Base-by-base conservation (phyloP, 2,888 invertebrate species). In the Agonopterix arenella region DNA sequence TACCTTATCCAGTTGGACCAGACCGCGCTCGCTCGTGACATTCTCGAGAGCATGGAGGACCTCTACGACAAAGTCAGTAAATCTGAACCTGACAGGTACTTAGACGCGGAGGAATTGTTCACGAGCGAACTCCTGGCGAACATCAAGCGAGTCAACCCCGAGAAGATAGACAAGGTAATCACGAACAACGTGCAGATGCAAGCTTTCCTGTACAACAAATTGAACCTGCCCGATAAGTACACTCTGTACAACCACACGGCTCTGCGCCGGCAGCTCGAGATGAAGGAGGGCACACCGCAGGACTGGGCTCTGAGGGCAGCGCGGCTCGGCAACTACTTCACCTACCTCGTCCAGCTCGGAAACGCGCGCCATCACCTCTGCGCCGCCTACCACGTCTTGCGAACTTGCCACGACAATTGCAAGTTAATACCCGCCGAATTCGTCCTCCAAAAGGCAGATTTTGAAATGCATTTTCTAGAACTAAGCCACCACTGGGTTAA, bases 351-450 rank as follows among this genome's bases (percentile, higher is more conserved):
- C 52, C 73, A 82, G 52, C 71, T 78, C 11, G 76, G 71, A 11
- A 84, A 89, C 56, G 92, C 93, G 2, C 79, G 93, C 41, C 93
- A 94, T 71, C 93, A 94, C 70, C 79, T 95, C 52, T 91, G 91
- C 59, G 92, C 92, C 41, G 91, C 93, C 0, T 89, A 90, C 61
- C 80, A 88, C 54, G 86, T 93, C 8, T 67, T 93, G 42, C 78
- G 89, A 49, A 89, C 90, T 7, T 88, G 91, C 58, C 91, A 91
- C 62, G 84, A 86, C 44, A 85, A 88, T 54, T 83, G 89, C 57
- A 84, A 84, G 53, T 76, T 88, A 8, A 76, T 84, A 57, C 84
- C 88, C 1, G 81, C 83, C 61, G 84, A 88, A 54, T 84, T 86
- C 52, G 69, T 86, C 0, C 51, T 75, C 4, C 79, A 80, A 60